Evolutionary conservation across 2,888 invertebrate genomes (phyloP).

Genomic region (Yponomeuta evonymella): DNA sequence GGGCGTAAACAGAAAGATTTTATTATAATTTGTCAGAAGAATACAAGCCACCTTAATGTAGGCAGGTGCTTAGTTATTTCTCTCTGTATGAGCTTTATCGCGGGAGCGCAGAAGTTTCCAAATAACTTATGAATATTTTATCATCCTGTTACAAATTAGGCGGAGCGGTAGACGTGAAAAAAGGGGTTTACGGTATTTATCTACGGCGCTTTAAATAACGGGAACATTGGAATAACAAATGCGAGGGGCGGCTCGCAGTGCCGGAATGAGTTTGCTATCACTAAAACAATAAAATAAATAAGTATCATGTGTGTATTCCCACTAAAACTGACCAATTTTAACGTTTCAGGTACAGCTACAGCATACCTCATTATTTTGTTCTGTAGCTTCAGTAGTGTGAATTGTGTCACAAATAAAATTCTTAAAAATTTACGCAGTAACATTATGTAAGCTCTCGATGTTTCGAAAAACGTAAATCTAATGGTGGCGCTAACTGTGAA

Average conservation of each 20-base stretch:
- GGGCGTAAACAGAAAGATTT: too few relatives aligned
- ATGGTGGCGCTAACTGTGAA: too few relatives aligned
- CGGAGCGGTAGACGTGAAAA: conserved; percentile 24
- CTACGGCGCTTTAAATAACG: conserved; percentile 50
- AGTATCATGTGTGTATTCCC: background rate
- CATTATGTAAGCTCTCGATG: too few relatives aligned
- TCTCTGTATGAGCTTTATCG: background rate
- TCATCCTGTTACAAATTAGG: conserved; percentile 13
- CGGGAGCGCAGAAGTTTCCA: conserved; percentile 9
- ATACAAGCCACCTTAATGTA: conserved; percentile 26
- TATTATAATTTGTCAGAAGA: background rate
- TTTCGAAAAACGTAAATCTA: too few relatives aligned
- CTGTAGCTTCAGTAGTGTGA: too few relatives aligned
- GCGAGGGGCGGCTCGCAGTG: conserved; percentile 29
- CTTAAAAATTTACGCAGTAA: too few relatives aligned
- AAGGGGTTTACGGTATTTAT: conserved; percentile 53
- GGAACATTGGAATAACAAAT: conserved; percentile 54
- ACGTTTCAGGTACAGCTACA: background rate
- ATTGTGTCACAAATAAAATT: too few relatives aligned
- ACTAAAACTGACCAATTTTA: background rate
- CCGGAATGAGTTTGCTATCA: background rate
- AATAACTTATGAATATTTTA: conserved; percentile 15
- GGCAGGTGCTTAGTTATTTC: background rate
- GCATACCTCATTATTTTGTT: too few relatives aligned
- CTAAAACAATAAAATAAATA: background rate